These are phyloP conservation scores for Phenganax subtilis DNA, from an alignment of 92 coral and sea anemone genomes.

Conservation along the genomic window DNA sequence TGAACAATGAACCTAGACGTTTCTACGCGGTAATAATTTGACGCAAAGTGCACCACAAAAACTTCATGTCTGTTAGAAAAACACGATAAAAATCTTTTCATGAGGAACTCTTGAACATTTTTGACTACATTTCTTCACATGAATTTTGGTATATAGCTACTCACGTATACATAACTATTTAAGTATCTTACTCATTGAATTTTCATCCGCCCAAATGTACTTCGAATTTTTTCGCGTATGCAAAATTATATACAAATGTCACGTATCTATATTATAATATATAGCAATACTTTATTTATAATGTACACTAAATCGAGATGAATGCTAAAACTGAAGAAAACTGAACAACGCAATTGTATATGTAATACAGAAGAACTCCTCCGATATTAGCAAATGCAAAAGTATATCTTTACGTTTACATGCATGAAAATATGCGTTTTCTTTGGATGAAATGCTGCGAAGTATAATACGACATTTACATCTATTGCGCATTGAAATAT, in stretches of 20 bases:
- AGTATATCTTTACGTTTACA: too few relatives aligned
- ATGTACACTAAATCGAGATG: too few relatives aligned
- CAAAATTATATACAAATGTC: slow-evolving; percentile 1
- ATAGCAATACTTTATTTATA: too few relatives aligned
- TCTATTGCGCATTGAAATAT: too few relatives aligned
- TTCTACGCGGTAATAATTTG: neutral
- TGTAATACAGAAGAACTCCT: too few relatives aligned
- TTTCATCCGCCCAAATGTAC: slow-evolving; percentile 39
- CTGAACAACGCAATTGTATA: too few relatives aligned
- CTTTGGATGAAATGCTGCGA: too few relatives aligned
- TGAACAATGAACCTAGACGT: neutral
- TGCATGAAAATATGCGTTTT: too few relatives aligned
- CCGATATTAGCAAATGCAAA: too few relatives aligned
- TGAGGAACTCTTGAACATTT: neutral
- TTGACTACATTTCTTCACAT: slow-evolving; percentile 11
- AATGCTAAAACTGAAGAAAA: too few relatives aligned
- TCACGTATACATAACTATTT: slow-evolving; percentile 9
- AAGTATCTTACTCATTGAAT: slow-evolving; percentile 27
- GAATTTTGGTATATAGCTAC: neutral
- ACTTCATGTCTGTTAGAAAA: neutral
- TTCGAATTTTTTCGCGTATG: slow-evolving; percentile 14
- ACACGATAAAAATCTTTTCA: neutral
- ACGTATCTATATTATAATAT: too few relatives aligned
- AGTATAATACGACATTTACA: too few relatives aligned
- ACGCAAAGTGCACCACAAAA: neutral